These are phyloP conservation scores for Dermolepida albohirtum DNA, from an alignment of 2,888 invertebrate genomes.

Conservation along the genomic window DNA sequence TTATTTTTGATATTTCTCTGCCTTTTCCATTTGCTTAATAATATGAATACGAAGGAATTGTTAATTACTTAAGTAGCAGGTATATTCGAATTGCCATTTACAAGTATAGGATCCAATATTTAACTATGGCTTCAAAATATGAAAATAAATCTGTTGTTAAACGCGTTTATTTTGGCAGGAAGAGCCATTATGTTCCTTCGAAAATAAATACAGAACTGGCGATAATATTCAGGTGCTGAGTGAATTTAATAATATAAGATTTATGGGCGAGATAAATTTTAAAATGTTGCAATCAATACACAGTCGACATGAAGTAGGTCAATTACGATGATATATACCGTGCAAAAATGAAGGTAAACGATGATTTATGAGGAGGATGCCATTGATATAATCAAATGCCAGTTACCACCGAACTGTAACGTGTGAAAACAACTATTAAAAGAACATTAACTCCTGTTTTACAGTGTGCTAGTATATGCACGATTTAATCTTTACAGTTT, in stretches of 20 bases:
- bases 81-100: no score
- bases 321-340: conserved; percentile 23
- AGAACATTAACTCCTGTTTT: conserved; percentile 3
- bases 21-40: no score
- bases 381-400: not conserved
- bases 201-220: not conserved
- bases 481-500: conserved; percentile 5
- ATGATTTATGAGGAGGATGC: conserved; percentile 6
- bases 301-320: conserved; percentile 1
- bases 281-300: conserved; percentile 6
- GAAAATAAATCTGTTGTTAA: no score
- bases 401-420: not conserved
- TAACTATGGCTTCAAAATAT: no score
- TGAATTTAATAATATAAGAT: conserved; percentile 8
- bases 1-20: no score
- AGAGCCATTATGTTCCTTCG: no score
- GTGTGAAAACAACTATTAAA: conserved; percentile 18
- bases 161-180: no score
- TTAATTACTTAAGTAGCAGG: no score
- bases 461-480: not conserved
- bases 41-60: no score
- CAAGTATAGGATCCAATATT: no score
- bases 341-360: conserved; percentile 9
- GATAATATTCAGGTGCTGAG: not conserved
- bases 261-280: conserved; percentile 13